phyloP scores from a whole-genome alignment of 2,113 vertebrate genomes.

The Etheostoma spectabile region DNA sequence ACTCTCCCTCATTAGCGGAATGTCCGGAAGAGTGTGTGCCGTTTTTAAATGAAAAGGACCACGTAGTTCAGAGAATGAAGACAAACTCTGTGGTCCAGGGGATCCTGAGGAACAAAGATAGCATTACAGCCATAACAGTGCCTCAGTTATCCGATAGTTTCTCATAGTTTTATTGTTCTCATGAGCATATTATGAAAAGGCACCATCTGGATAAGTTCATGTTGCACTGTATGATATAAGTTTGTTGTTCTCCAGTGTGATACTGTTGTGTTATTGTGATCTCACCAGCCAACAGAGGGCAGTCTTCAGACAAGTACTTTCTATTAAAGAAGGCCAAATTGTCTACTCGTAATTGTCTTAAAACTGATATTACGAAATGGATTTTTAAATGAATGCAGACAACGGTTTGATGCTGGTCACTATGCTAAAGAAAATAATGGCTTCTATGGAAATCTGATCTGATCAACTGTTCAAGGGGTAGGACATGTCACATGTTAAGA shows the following conservation, averaged over 20 bases:
- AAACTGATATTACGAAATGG: neutral
- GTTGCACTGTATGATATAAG: neutral
- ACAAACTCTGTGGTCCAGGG: slow-evolving; percentile 82
- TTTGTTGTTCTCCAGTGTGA: neutral
- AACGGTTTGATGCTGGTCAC: neutral
- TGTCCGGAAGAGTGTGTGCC: slow-evolving; percentile 83
- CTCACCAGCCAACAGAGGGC: slow-evolving; percentile 10
- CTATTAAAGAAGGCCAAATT: neutral
- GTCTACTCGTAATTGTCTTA: neutral
- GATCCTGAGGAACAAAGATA: slow-evolving; percentile 85
- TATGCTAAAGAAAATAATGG: slow-evolving; percentile 21
- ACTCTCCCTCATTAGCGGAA: slow-evolving; percentile 76
- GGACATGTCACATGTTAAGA: slow-evolving; percentile 25
- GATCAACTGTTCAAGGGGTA: neutral
- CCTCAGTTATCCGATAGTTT: slow-evolving; percentile 53
- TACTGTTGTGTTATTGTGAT: neutral
- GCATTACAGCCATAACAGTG: slow-evolving; percentile 84
- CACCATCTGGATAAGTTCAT: neutral
- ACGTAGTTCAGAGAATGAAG: slow-evolving; percentile 80
- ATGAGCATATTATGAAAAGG: neutral
- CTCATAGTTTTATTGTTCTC: neutral
- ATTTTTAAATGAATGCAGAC: neutral
- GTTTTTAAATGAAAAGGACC: slow-evolving; percentile 78
- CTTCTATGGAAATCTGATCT: slow-evolving; percentile 62
- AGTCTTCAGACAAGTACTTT: neutral